Conservation (phyloP, 2,797 vertebrate species). For the Sorex maritimensis region DNA sequence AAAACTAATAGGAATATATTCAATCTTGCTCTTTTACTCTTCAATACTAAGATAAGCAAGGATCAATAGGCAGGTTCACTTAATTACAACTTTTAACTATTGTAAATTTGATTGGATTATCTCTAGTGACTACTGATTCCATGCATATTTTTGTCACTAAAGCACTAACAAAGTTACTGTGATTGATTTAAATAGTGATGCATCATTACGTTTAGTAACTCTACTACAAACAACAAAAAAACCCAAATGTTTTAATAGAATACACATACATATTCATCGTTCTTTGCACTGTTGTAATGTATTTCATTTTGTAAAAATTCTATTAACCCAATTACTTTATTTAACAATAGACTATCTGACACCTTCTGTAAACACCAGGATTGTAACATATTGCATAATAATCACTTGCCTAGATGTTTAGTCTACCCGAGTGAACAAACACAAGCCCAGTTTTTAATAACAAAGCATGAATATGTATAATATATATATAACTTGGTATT, state of each 20-base stretch:
- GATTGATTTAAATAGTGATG: neutral
- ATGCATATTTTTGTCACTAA: neutral
- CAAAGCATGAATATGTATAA: neutral
- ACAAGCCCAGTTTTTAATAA: neutral
- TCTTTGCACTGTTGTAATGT: neutral
- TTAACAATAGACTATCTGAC: neutral
- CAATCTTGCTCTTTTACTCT: constrained; percentile 42
- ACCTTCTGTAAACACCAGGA: neutral
- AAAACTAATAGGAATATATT: constrained; percentile 56
- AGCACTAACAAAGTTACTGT: neutral
- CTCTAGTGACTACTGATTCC: neutral
- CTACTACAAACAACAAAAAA: neutral
- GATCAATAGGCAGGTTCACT: constrained; percentile 58
- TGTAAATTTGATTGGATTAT: constrained; percentile 38
- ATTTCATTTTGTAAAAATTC: neutral
- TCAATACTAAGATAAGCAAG: constrained; percentile 59
- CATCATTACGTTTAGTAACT: neutral
- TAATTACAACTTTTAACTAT: constrained; percentile 65
- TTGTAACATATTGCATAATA: neutral
- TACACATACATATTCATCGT: neutral
- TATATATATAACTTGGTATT: neutral
- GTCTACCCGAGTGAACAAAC: neutral
- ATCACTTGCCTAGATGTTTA: neutral
- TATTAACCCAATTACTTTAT: constrained; percentile 6
- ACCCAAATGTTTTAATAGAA: neutral